phyloP scores from a whole-genome alignment of 2,113 vertebrate species.

The Nanorana parkeri region DNA sequence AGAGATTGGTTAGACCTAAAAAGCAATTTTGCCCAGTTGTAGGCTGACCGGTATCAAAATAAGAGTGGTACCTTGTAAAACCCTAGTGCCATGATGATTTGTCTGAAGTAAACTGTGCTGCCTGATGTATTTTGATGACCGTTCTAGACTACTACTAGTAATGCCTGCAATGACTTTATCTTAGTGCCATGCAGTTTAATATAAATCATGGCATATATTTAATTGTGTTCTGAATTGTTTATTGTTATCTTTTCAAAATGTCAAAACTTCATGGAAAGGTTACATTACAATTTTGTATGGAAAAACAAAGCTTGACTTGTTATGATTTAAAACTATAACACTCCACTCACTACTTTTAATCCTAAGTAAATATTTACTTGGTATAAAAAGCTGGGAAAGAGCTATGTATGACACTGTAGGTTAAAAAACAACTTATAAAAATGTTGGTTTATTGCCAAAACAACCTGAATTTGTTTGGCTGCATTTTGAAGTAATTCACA shows the following conservation, averaged over 20 bases:
- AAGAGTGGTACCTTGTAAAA: no score
- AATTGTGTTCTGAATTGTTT: neutral
- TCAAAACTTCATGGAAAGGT: neutral
- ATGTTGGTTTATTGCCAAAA: constrained; percentile 29
- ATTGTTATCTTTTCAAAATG: neutral
- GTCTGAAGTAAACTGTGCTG: no score
- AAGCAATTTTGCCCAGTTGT: no score
- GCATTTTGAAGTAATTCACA: constrained; percentile 41
- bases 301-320: constrained; percentile 1
- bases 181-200: no score
- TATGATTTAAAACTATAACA: constrained; percentile 34
- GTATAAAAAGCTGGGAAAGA: neutral
- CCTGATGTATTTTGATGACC: no score
- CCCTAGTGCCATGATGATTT: no score
- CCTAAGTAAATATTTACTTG: constrained; percentile 46
- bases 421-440: constrained; percentile 33
- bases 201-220: neutral
- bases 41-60: no score
- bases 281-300: constrained; percentile 15
- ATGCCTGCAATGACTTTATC: no score
- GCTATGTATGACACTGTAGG: constrained; percentile 18
- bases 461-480: constrained; percentile 21
- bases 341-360: constrained; percentile 32
- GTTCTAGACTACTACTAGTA: no score
- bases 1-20: no score